Evolutionary conservation across 37 sponge, comb jelly and placozoan species (phyloP), one percentile per base, ranked within the genome.

Genomic region (Halichondria panicea): DNA sequence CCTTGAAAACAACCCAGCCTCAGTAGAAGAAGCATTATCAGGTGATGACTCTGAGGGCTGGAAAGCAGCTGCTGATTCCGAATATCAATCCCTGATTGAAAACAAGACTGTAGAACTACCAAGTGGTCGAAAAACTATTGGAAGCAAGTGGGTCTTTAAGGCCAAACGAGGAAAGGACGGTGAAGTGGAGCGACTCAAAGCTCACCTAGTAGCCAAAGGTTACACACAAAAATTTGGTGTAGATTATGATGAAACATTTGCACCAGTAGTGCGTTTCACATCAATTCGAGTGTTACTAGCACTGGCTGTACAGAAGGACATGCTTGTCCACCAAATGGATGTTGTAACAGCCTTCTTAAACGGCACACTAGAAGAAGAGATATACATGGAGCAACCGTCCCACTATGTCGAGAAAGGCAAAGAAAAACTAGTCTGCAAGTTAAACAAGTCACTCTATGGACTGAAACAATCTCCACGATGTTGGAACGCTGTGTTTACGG

Each of bases 281-380:
- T 81, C 74, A 28, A 72, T 81, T 30, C 73, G 82, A 55, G 41
- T 74, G 35, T 54, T 81, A 37, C 55, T 81, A 22, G 82, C 82
- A 34, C 50, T 81, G 11, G 82, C 82, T 37, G 82, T 72, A 28
- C 74, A 81, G 43, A 41, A 75, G 18, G 59, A 55, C 28, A 83
- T 83, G 84, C 37, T 66, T 6, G 40, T 81, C 61, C 82, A 81
- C 56, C 73, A 81, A 8, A 72, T 81, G 82, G 74, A 81, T 34
- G 82, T 61, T n/a, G 69, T 67, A 12, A 72, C 81, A n/a, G 81
- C 81, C 21, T 81, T 81, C 40, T 40, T 81, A 27, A 81, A 81
- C 56, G 70, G 69, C 19, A 30, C 68, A 21, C 48, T 56, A 19
- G 38, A 79, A 12, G 80, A 79, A n/a, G 80, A 79, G 48, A 79